These are phyloP conservation scores for Saguinus midas DNA, from an alignment of 2,113 vertebrate genomes.

Conservation along the genomic window DNA sequence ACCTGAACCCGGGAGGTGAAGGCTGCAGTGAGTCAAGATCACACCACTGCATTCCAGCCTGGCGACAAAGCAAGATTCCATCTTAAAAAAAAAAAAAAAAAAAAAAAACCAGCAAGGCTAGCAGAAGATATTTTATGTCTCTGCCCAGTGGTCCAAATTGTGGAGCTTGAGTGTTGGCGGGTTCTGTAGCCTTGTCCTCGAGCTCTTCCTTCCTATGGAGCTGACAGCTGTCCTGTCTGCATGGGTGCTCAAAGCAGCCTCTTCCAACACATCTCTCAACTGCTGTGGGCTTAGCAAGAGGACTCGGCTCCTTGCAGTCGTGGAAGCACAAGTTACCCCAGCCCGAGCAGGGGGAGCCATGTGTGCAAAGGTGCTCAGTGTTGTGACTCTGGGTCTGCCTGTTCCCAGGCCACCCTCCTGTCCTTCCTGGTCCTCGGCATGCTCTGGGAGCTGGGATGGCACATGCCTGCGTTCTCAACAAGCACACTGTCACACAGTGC, in stretches of 20 bases:
- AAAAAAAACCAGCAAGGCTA: too few relatives aligned
- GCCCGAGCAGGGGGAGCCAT: fast-evolving
- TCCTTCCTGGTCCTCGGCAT: background rate
- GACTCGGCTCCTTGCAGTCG: fast-evolving
- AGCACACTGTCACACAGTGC: fast-evolving
- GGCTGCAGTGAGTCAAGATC: too few relatives aligned
- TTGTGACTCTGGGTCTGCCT: background rate
- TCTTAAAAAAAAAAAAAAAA: too few relatives aligned
- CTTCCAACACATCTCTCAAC: background rate
- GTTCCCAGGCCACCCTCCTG: background rate
- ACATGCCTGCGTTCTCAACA: background rate
- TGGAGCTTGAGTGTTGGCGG: background rate
- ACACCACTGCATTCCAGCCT: too few relatives aligned
- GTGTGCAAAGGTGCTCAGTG: fast-evolving
- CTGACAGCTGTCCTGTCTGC: background rate
- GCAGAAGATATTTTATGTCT: background rate
- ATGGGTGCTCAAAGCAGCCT: background rate
- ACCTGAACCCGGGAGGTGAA: too few relatives aligned
- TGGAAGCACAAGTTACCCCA: fast-evolving
- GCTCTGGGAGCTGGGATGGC: background rate
- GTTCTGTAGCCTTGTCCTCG: fast-evolving
- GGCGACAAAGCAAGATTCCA: too few relatives aligned
- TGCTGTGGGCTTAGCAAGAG: fast-evolving
- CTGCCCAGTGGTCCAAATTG: fast-evolving
- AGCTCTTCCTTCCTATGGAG: fast-evolving